Evolutionary conservation across 2,797 vertebrate genomes (phyloP), one percentile per base, ranked within the genome.

Genomic region (Sylvia borin): DNA sequence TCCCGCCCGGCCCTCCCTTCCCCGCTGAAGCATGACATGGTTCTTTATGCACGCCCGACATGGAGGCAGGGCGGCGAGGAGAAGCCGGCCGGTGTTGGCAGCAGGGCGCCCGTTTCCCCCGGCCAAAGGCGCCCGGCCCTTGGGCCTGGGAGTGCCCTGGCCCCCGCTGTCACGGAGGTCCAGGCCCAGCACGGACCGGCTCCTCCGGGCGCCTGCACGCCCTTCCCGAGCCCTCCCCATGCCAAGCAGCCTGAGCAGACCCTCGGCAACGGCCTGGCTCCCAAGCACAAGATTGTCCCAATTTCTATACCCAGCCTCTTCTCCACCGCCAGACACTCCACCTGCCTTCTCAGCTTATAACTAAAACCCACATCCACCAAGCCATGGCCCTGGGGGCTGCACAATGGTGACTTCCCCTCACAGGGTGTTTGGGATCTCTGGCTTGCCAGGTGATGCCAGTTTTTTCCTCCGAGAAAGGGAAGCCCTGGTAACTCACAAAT

Each of bases 31-130:
- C 91, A 81, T 82, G 92, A 95, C 92, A 89, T 42, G 91, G 86
- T 94, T 91, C 95, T 95, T 92, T 96, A 92, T 95, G 86, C 79
- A 45, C 81, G 62, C 88, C 82, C 57, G 95, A 86, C 94, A 96
- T 93, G 92, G 95, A 93, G 94, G 93, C 73, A 32, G 75, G 38
- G 85, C 77, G 73, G 17, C 70, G 18, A 72, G 62, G 53, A 31
- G 84, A 40, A 61, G 48, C 48, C 48, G 34, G 87, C 72, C 19
- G 68, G 13, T 8, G 64, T 10, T n/a, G 54, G 73, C 73, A 22
- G 72, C 68, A 4, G 38, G n/a, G 34, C 9, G 20, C 31, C 48
- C 48, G 8, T 21, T 50, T 32, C 36, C 17, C 70, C 54, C 32
- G 65, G 65, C 65, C 32, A 1, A 15, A 38, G 62, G 42, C 42